These are phyloP conservation scores for Oscheius sp. DNA, from an alignment of 2,888 invertebrate genomes.

Conservation along the genomic window DNA sequence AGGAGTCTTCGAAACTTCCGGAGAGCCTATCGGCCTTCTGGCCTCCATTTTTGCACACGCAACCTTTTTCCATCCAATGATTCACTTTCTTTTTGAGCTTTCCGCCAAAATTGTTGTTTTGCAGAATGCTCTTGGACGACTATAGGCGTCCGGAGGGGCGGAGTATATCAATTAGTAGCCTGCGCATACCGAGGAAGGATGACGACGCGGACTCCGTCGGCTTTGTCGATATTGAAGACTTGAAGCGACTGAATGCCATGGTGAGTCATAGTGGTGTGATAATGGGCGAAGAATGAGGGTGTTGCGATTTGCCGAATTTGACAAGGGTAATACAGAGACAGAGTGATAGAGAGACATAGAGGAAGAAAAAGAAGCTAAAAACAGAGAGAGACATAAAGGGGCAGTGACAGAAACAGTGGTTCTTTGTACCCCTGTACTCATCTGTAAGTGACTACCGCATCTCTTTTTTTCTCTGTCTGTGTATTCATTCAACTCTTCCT, in stretches of 20 bases:
- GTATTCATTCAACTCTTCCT: no score
- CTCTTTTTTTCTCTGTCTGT: no score
- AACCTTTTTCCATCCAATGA: no score
- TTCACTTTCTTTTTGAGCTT: no score
- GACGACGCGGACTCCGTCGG: conserved; percentile 25
- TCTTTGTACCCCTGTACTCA: neutral
- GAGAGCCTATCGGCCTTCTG: no score
- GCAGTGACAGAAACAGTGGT: neutral
- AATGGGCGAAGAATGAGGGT: no score
- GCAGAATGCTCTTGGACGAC: conserved; percentile 9
- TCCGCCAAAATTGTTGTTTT: no score
- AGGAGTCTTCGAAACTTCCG: no score
- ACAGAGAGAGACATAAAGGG: neutral
- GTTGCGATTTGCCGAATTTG: no score
- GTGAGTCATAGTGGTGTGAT: neutral
- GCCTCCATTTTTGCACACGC: no score
- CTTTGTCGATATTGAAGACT: conserved; percentile 27
- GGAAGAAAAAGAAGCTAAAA: neutral
- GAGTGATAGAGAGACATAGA: neutral
- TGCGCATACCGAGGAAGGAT: neutral
- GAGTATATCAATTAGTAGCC: neutral
- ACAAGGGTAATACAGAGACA: neutral
- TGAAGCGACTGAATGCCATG: conserved; percentile 3
- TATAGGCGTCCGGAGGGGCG: neutral
- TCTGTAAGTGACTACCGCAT: neutral